Conservation (phyloP, 2,113 vertebrate genomes). For the Corydoras maculifer region DNA sequence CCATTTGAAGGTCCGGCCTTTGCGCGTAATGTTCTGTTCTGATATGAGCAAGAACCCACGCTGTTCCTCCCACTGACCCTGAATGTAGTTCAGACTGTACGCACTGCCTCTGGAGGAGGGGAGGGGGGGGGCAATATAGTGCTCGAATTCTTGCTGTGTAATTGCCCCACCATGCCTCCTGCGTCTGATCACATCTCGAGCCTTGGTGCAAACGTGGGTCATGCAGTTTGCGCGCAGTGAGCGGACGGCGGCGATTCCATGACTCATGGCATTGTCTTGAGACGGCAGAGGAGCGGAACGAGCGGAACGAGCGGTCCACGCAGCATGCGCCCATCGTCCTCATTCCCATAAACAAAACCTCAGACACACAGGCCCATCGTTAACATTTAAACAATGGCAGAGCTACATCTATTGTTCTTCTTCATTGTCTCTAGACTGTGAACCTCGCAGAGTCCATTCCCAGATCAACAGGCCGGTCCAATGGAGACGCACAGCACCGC, state of each 20-base stretch:
- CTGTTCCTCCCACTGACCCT: conserved; percentile 20
- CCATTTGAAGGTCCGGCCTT: conserved; percentile 52
- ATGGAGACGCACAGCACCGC: too few species aligned
- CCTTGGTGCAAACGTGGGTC: neutral
- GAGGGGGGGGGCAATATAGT: neutral
- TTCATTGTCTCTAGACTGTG: too few species aligned
- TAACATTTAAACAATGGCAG: conserved; percentile 12
- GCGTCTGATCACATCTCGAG: neutral
- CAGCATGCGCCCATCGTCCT: neutral
- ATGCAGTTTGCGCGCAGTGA: conserved; percentile 1
- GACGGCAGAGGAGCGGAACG: neutral
- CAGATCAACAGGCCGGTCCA: too few species aligned
- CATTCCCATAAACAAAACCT: conserved; percentile 9
- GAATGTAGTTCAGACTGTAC: conserved; percentile 23
- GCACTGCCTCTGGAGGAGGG: too few species aligned
- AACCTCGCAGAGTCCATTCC: too few species aligned
- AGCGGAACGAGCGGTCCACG: neutral
- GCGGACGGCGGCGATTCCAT: neutral
- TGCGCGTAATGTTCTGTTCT: conserved; percentile 46
- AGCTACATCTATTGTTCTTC: conserved; percentile 21
- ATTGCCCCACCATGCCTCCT: neutral
- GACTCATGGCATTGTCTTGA: neutral
- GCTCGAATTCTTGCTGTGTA: neutral
- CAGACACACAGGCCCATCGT: conserved; percentile 19
- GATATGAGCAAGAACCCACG: conserved; percentile 34